Percentiles rank a stretch among this genome's conserved stretches.
Evolutionary conservation across 2,113 vertebrate genomes (phyloP).

Genomic region (Ornithorhynchus anatinus): DNA sequence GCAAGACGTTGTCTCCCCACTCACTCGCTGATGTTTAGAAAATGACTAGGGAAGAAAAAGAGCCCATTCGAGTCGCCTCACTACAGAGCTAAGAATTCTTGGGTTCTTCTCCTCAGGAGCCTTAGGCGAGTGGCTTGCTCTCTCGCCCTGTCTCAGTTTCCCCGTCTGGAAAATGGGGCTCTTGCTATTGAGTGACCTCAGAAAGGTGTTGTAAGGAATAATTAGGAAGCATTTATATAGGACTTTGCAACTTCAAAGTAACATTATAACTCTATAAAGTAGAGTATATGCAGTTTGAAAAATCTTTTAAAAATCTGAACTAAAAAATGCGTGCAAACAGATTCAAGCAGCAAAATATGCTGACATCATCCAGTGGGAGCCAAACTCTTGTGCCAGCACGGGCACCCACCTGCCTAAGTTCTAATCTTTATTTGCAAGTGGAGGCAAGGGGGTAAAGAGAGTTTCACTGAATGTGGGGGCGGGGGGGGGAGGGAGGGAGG

Average conservation of each 20-base stretch:
- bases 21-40: background rate
- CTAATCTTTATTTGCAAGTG: conserved; percentile 49
- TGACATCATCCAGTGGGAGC: conserved; percentile 40
- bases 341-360: conserved; percentile 23
- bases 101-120: background rate
- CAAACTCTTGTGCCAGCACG: conserved; percentile 39
- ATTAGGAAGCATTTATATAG: conserved; percentile 40
- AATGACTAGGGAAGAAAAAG: background rate
- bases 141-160: conserved; percentile 4
- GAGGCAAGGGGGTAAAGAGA: conserved; percentile 53
- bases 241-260: conserved; percentile 58
- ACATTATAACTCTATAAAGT: conserved; percentile 51
- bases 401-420: conserved; percentile 42
- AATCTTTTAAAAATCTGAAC: conserved; percentile 44
- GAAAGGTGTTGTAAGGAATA: conserved; percentile 16
- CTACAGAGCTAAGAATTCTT: too few relatives aligned
- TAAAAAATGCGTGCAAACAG: conserved; percentile 27
- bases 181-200: background rate
- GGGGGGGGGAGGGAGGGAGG: conserved; percentile 52
- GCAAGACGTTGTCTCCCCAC: background rate
- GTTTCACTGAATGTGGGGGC: conserved; percentile 45
- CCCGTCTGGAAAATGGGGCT: conserved; percentile 46
- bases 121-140: background rate
- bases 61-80: too few relatives aligned
- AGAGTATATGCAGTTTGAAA: conserved; percentile 42